These are phyloP conservation scores for Mythimna albipuncta DNA, from an alignment of 2,888 invertebrate species.

Conservation along the genomic window DNA sequence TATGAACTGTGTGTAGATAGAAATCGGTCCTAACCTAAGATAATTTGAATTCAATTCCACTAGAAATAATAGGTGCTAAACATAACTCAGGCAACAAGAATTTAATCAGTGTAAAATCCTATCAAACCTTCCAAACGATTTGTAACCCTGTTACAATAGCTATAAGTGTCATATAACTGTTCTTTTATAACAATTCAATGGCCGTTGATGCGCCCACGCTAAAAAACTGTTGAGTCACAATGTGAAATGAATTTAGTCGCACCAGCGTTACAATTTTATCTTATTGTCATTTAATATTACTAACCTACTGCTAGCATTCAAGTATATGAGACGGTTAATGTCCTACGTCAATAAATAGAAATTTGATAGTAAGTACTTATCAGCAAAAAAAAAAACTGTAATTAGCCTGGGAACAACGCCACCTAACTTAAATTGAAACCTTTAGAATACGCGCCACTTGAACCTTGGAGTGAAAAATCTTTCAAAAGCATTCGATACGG, in stretches of 20 bases:
- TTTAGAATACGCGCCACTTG: background rate
- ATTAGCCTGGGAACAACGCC: constrained; percentile 30
- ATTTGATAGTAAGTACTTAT: constrained; percentile 31
- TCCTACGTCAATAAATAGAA: constrained; percentile 18
- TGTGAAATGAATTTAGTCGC: constrained; percentile 67
- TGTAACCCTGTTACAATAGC: constrained; percentile 22
- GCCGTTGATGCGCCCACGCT: constrained; percentile 66
- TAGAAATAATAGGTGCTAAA: constrained; percentile 21
- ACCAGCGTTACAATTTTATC: constrained; percentile 62
- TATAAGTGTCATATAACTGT: constrained; percentile 26
- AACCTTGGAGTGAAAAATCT: background rate
- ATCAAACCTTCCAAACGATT: constrained; percentile 19
- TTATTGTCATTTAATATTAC: constrained; percentile 64
- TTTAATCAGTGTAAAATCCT: constrained; percentile 31
- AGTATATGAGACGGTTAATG: constrained; percentile 38
- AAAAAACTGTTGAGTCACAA: constrained; percentile 68
- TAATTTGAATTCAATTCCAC: constrained; percentile 11
- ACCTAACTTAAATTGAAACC: background rate
- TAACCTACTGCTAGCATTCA: constrained; percentile 24
- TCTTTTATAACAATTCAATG: constrained; percentile 30
- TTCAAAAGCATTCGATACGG: constrained; percentile 2
- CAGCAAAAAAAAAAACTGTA: constrained; percentile 38
- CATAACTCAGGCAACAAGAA: constrained; percentile 36
- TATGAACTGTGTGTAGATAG: constrained; percentile 9
- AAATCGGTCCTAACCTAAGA: background rate